Percentiles rank a stretch among this genome's conserved stretches.
phyloP scores from a whole-genome alignment of 1,140 invertebrate species.

The Adoxophyes honmai region DNA sequence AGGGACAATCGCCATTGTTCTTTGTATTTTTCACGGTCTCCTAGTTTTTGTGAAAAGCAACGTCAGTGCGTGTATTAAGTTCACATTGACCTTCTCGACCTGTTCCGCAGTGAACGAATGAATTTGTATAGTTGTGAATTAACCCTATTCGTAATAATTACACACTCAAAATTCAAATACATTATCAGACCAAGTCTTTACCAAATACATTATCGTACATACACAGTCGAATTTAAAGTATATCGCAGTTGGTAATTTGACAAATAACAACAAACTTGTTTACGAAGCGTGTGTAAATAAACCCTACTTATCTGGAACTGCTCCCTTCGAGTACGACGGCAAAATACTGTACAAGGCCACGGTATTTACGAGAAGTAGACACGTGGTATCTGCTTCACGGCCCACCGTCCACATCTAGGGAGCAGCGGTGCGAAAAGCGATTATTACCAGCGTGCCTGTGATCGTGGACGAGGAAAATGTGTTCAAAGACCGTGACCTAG shows the following conservation, averaged over 20 bases:
- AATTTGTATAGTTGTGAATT: not conserved
- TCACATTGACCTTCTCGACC: constrained; percentile 27
- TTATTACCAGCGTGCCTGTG: not conserved
- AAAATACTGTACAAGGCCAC: constrained; percentile 16
- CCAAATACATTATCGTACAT: too few species aligned
- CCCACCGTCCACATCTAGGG: constrained; percentile 6
- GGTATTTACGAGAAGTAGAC: constrained; percentile 14
- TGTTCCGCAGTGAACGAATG: constrained; percentile 7
- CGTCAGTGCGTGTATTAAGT: constrained; percentile 23
- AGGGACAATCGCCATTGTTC: constrained; percentile 26
- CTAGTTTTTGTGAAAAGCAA: constrained; percentile 27
- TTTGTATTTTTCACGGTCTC: constrained; percentile 23
- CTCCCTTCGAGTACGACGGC: not conserved
- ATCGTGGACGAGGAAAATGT: constrained; percentile 44
- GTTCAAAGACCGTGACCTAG: constrained; percentile 58
- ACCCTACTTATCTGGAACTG: not conserved
- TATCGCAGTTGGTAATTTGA: too few species aligned
- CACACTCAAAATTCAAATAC: too few species aligned
- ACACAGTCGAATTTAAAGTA: too few species aligned
- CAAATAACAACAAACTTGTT: not conserved
- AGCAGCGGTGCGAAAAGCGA: constrained; percentile 12
- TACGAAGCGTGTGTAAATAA: not conserved
- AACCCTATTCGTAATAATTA: not conserved
- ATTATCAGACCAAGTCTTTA: too few species aligned
- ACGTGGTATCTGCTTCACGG: constrained; percentile 4